Evolutionary conservation across 2,113 vertebrate species (phyloP), one percentile per base, ranked within the genome.

Genomic region (Monarcha castaneiventris): DNA sequence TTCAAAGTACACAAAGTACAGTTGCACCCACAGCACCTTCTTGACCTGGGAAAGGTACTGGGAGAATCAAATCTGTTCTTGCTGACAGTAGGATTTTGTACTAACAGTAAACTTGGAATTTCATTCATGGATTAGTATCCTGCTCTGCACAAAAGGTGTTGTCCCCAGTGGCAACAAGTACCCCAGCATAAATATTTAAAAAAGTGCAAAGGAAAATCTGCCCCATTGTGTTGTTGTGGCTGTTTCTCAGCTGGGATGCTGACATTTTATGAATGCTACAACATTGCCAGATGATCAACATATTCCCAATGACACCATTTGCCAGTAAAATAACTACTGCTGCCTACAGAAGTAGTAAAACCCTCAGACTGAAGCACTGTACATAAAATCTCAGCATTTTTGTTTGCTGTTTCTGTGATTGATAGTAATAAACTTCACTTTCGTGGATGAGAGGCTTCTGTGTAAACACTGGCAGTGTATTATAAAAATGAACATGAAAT

Each of bases 321-420:
- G 90, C 93, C 83, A 92, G 68, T 74, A 74, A 84, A 97, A 93
- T 92, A 95, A 90, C 79, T 96, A 56, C 73, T 90, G 83, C 88
- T 95, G 90, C 83, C 68, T 90, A 64, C 88, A 78, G 56, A 93
- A 93, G 83, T 86, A 64, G 94, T 95, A 95, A 94, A 92, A 81
- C 49, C 69, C 93, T 94, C 79, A 85, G 72, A 85, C 68, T 95
- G 87, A 95, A 97, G 90, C 67, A 93, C 77, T 84, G 83, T 68
- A 66, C 92, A 92, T 96, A 96, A 97, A 97, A 93, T 87, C 72
- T 52, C 93, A 92, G 80, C 88, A 78, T 93, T 96, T 95, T 78
- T 93, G 80, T 92, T 91, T 94, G 89, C 89, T 95, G 59, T 87
- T 91, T 88, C 81, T 83, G 91, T 91, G 94, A 96, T 75, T 84